phyloP scores from a whole-genome alignment of 2,113 vertebrate genomes.

The Hypanus sabinus region DNA sequence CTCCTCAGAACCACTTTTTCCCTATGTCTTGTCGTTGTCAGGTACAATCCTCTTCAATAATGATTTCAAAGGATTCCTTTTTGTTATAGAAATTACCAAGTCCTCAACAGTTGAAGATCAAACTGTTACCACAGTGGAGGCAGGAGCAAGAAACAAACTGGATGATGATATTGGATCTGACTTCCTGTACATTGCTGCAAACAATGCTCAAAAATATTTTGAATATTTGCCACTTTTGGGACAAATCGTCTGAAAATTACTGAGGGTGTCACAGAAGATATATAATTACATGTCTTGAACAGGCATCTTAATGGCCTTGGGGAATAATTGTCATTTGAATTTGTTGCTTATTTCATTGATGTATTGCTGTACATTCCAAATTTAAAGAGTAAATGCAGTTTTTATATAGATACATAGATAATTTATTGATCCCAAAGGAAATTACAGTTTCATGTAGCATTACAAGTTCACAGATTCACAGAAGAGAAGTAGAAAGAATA shows the following conservation, averaged over 20 bases:
- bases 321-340: background rate
- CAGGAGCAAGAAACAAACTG: background rate
- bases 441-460: too few species aligned
- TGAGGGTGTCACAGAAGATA: constrained; percentile 12
- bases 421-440: too few species aligned
- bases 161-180: background rate
- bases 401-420: too few species aligned
- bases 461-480: too few species aligned
- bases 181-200: background rate
- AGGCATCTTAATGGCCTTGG: background rate
- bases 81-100: background rate
- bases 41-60: too few species aligned
- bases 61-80: background rate
- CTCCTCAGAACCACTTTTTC: background rate
- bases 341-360: background rate
- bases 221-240: background rate
- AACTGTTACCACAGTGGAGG: background rate
- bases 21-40: background rate
- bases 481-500: too few species aligned
- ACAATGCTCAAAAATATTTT: background rate
- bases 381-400: background rate
- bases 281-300: background rate
- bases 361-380: background rate
- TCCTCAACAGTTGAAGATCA: background rate
- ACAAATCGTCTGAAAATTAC: background rate